Conservation (phyloP, 2,888 invertebrate genomes). For the Drosophila suboccidentalis region DNA sequence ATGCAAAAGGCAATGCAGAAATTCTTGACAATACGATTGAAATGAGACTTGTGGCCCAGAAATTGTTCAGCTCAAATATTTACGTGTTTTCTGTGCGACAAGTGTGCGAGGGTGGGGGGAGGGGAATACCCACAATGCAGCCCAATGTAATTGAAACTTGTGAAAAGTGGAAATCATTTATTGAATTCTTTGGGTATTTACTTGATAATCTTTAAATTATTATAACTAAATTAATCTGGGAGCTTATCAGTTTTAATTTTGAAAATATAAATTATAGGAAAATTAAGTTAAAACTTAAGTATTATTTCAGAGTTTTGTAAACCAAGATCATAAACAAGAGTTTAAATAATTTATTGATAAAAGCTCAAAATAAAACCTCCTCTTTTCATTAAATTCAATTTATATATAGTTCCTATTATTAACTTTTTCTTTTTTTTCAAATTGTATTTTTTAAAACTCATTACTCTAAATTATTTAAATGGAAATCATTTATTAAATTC, state of each 20-base stretch:
- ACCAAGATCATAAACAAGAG: no score
- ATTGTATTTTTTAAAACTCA: no score
- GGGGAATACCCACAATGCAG: neutral
- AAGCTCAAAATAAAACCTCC: no score
- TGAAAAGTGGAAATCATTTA: neutral
- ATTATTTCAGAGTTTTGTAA: no score
- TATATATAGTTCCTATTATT: no score
- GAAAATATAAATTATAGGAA: no score
- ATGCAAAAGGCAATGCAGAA: constrained; percentile 32
- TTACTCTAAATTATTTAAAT: no score
- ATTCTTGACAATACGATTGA: constrained; percentile 37
- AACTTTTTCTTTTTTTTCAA: no score
- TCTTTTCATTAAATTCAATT: no score
- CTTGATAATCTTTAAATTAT: neutral
- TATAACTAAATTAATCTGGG: neutral
- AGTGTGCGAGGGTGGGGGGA: constrained; percentile 9
- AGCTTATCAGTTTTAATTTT: no score
- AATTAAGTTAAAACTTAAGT: no score
- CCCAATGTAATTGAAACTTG: constrained; percentile 10
- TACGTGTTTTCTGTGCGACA: constrained; percentile 9
- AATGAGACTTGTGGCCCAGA: constrained; percentile 54
- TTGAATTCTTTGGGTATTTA: neutral
- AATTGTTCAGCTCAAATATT: constrained; percentile 47
- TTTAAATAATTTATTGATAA: no score
- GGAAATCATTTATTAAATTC: neutral